These are phyloP conservation scores for Cyclargus thomasi DNA, from an alignment of 1,140 invertebrate species.

Conservation along the genomic window DNA sequence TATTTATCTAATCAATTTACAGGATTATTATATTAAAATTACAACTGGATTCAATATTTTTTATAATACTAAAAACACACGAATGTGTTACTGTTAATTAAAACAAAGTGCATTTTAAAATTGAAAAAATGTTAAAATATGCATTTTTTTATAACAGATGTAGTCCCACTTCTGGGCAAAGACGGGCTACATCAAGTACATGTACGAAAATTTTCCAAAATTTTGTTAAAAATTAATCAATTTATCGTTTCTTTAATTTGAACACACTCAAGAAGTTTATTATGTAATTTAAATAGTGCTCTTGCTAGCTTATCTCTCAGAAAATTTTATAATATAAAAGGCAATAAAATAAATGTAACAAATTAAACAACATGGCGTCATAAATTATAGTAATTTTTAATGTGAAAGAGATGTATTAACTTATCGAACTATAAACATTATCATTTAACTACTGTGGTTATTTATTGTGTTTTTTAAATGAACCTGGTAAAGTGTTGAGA, in stretches of 20 bases:
- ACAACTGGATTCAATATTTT: too few relatives aligned
- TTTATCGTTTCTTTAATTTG: not conserved
- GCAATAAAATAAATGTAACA: conserved; percentile 1
- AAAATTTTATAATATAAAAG: conserved; percentile 1
- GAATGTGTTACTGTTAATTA: too few relatives aligned
- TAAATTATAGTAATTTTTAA: not conserved
- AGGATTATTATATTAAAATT: too few relatives aligned
- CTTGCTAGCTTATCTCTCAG: not conserved
- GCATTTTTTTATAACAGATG: too few relatives aligned
- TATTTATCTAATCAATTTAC: too few relatives aligned
- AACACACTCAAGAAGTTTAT: not conserved
- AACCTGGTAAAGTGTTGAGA: not conserved
- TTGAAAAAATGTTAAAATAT: too few relatives aligned
- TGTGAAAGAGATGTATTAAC: not conserved
- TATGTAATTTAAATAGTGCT: not conserved
- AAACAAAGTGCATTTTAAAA: too few relatives aligned
- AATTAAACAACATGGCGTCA: not conserved
- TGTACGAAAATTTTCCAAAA: too few relatives aligned
- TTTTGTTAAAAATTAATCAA: too few relatives aligned
- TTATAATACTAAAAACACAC: too few relatives aligned
- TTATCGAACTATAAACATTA: not conserved
- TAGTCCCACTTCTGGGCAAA: too few relatives aligned
- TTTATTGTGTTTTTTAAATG: not conserved
- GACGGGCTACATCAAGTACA: too few relatives aligned
- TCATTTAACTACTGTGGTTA: not conserved